Percentiles rank a stretch among this genome's conserved stretches.
These are phyloP conservation scores for Helleia helle DNA, from an alignment of 2,888 invertebrate species.

Conservation along the genomic window DNA sequence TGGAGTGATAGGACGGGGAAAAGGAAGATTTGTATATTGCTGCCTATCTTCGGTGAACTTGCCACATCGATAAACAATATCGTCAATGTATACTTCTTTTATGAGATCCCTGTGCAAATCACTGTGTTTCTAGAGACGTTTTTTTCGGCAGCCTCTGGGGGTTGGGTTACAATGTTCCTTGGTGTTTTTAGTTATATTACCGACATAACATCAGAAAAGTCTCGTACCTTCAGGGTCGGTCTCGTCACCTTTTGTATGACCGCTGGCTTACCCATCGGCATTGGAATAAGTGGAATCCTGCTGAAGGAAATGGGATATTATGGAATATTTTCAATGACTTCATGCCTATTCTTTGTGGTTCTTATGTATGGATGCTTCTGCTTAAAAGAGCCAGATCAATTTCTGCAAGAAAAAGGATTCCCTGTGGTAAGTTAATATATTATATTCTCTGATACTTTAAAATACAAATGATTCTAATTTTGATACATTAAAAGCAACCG, in stretches of 20 bases:
- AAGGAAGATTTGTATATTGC: constrained; percentile 70
- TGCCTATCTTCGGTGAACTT: constrained; percentile 72
- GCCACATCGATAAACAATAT: constrained; percentile 63
- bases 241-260: constrained; percentile 76
- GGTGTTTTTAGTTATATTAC: constrained; percentile 77
- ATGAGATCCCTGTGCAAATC: constrained; percentile 69
- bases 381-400: constrained; percentile 77
- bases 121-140: constrained; percentile 69
- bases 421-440: constrained; percentile 43
- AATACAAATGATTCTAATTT: too few species aligned
- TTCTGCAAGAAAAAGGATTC: constrained; percentile 42
- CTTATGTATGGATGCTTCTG: constrained; percentile 81
- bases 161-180: constrained; percentile 74
- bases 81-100: constrained; percentile 72
- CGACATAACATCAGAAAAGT: constrained; percentile 72
- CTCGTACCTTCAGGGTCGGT: constrained; percentile 75
- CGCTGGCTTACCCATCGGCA: constrained; percentile 71
- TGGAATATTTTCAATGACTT: constrained; percentile 54
- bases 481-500: too few species aligned
- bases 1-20: constrained; percentile 76
- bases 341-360: constrained; percentile 67
- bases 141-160: constrained; percentile 66
- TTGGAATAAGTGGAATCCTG: constrained; percentile 67
- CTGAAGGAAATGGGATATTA: constrained; percentile 57
- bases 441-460: too few species aligned